Evolutionary conservation across 1,140 invertebrate species (phyloP).

Genomic region (Dermatophagoides farinae): DNA sequence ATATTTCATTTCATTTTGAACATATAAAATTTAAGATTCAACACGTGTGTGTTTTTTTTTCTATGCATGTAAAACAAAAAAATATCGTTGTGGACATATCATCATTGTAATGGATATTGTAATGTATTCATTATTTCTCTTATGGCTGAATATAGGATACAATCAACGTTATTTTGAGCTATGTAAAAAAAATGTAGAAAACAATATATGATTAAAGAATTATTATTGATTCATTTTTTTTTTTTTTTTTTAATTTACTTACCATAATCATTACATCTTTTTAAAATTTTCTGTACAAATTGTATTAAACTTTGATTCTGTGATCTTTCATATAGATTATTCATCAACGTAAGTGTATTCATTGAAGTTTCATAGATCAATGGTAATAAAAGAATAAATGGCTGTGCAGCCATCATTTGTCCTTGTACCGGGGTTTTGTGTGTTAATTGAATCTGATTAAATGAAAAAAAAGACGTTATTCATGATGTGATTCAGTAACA

Average conservation of each 20-base stretch:
- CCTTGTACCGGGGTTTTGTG: slow-evolving; percentile 37
- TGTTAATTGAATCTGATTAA: slow-evolving; percentile 52
- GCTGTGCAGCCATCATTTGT: too few relatives aligned
- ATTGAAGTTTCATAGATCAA: background rate
- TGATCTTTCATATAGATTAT: background rate
- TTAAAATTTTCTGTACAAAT: background rate
- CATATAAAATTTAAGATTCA: too few relatives aligned
- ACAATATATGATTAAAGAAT: background rate
- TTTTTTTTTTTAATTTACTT: slow-evolving; percentile 1
- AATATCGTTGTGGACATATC: too few relatives aligned
- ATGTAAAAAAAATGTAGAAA: background rate
- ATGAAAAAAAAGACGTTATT: slow-evolving; percentile 23
- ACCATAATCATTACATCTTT: slow-evolving; percentile 3
- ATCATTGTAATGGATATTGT: background rate
- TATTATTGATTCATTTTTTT: too few relatives aligned
- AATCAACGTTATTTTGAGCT: slow-evolving; percentile 33
- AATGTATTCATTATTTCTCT: slow-evolving; percentile 33
- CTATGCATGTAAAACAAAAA: too few relatives aligned
- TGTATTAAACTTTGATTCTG: too few relatives aligned
- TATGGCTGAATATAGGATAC: slow-evolving; percentile 66
- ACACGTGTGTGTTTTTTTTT: too few relatives aligned
- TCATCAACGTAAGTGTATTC: background rate
- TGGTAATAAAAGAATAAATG: background rate
- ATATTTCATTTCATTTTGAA: too few relatives aligned
- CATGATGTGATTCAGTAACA: slow-evolving; percentile 27